Conservation (phyloP, 2,888 invertebrate species). For the Copidosoma aretas region DNA sequence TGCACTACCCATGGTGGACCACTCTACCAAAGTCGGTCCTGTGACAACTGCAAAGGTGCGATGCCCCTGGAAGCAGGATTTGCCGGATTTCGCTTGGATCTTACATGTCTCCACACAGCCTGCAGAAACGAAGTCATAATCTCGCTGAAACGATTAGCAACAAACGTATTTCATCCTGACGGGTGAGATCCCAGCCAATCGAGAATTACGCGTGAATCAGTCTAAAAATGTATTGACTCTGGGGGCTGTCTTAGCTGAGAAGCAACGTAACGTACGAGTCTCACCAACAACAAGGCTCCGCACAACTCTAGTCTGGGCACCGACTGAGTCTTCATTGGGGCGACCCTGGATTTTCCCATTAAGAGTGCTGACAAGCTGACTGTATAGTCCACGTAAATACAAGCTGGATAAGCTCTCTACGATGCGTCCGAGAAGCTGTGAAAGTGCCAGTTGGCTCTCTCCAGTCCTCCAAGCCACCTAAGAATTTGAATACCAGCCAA, state of each 20-base stretch:
- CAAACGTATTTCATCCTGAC: background rate
- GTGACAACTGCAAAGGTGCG: background rate
- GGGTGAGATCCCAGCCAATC: too few species aligned
- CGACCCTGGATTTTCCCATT: background rate
- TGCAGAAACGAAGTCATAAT: background rate
- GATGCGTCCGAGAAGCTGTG: background rate
- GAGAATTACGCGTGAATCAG: background rate
- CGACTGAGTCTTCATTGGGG: background rate
- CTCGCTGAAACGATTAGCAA: background rate
- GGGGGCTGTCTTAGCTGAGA: background rate
- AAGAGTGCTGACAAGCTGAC: background rate
- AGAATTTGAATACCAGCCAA: background rate
- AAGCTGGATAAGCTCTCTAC: background rate
- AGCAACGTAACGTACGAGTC: background rate
- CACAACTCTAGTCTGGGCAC: background rate
- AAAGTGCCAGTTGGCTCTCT: background rate
- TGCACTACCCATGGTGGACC: background rate
- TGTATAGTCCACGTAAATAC: background rate
- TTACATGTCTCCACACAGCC: background rate
- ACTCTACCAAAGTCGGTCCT: background rate
- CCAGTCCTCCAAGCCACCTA: background rate
- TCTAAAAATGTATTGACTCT: background rate
- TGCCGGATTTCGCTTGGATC: background rate
- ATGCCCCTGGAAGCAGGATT: background rate
- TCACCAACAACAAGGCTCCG: background rate